Percentiles rank a stretch among this genome's conserved stretches.
These are phyloP conservation scores for Callimorpha dominula DNA, from an alignment of 2,888 invertebrate species.

Conservation along the genomic window DNA sequence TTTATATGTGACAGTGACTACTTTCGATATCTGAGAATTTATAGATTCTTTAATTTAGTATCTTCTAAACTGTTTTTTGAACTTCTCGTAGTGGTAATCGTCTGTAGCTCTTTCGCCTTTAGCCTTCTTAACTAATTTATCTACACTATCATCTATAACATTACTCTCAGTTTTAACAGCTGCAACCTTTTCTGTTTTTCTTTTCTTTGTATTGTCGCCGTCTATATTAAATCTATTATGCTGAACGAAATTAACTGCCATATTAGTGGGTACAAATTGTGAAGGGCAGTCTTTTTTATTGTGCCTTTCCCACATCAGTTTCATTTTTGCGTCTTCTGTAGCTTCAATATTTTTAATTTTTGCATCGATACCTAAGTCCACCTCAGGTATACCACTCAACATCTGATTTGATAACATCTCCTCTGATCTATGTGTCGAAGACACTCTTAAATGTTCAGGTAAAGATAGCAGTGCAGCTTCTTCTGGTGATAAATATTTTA, in stretches of 20 bases:
- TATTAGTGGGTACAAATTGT: conserved; percentile 98
- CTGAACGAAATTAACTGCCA: conserved; percentile 99
- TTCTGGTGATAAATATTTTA: conserved; percentile 93
- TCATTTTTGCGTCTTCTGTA: conserved; percentile 99
- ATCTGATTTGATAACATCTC: conserved; percentile 99
- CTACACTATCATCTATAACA: conserved; percentile 81
- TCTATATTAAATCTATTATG: conserved; percentile 98
- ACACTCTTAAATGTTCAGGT: conserved; percentile 95
- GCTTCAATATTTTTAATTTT: conserved; percentile 99
- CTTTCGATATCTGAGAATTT: too few relatives aligned
- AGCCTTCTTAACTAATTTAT: conserved; percentile 88
- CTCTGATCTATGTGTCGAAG: conserved; percentile 95
- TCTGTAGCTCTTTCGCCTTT: conserved; percentile 97
- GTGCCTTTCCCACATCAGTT: conserved; percentile 94
- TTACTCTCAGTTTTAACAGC: conserved; percentile 70
- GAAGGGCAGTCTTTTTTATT: conserved; percentile 97
- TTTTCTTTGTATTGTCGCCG: conserved; percentile 87
- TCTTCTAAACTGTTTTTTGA: conserved; percentile 97
- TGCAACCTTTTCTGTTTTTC: conserved; percentile 86
- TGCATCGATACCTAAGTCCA: conserved; percentile 99
- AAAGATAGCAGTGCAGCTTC: conserved; percentile 96
- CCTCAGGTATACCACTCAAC: conserved; percentile 99
- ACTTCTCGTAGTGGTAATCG: conserved; percentile 98
- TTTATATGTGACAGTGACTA: too few relatives aligned
- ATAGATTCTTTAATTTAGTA: conserved; percentile 79